Base-by-base conservation (phyloP, 2,888 invertebrate species). In the Dynastes grantii region DNA sequence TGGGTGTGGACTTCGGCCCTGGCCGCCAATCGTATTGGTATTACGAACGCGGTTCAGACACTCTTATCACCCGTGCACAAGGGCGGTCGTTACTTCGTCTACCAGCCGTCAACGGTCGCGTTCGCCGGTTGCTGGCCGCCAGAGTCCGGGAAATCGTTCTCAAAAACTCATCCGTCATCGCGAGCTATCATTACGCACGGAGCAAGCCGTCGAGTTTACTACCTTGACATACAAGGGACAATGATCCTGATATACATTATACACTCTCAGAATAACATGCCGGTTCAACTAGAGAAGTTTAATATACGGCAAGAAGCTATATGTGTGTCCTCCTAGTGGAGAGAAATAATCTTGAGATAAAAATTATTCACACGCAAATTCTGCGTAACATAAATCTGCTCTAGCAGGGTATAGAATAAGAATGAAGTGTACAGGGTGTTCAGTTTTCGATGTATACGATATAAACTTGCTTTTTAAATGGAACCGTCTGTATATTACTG, bases 1-100 rank as follows among this genome's bases (percentile, higher is more conserved):
- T 80, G 82, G 82, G 76, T 81, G 81, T 81, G 81, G 82, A 79
- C 81, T 79, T 78, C 77, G 83, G 73, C 83, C 82, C 82, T 83
- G 82, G 81, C 80, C 82, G 81, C 77, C 78, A 80, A 55, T 61
- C 45, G 68, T 22, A 22, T 16, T 58, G 45, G 45, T 45, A 45
- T 45, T 51, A 61, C 79, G 77, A 77, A 67, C 63, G 37, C 9
- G 22, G 32, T 55, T 8, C 27, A 76, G 58, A 63, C 61, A 29
- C 49, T 76, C 63, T 76, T 76, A 80, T 78, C 70, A 79, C 49
- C 70, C 70, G 70, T 22, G 63, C 67, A 37, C 32, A 76, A 76
- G 65, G 65, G 76, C 76, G 68, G 67, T 68, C 65, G 37, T 64
- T 76, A 53, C n/a, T 67, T 32, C 45, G 45, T 45, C 9, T 45